These are phyloP conservation scores for Apamea monoglypha DNA, from an alignment of 2,888 invertebrate genomes.

Conservation along the genomic window DNA sequence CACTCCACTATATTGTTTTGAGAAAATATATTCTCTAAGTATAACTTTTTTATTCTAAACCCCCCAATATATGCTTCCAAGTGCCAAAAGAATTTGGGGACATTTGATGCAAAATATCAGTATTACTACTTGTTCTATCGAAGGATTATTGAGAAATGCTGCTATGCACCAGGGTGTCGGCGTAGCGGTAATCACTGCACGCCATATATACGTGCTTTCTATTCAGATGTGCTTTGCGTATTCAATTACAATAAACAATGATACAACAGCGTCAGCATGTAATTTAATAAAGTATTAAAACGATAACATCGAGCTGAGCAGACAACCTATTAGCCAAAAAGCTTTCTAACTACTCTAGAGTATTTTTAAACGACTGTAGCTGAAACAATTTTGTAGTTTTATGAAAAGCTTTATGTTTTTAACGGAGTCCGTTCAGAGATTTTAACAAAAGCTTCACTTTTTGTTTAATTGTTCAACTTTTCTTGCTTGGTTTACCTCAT, in stretches of 20 bases:
- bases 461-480: conserved; percentile 13
- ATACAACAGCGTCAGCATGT: conserved; percentile 29
- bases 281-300: conserved; percentile 22
- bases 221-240: conserved; percentile 69
- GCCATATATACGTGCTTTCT: conserved; percentile 71
- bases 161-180: conserved; percentile 50
- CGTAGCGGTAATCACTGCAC: conserved; percentile 71
- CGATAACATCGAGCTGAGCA: conserved; percentile 17
- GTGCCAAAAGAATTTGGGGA: background rate
- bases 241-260: conserved; percentile 65
- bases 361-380: conserved; percentile 16
- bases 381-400: conserved; percentile 23
- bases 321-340: conserved; percentile 45
- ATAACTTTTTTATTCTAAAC: background rate
- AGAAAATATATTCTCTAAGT: background rate
- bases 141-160: conserved; percentile 66
- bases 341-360: conserved; percentile 8
- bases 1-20: conserved; percentile 24
- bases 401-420: conserved; percentile 21
- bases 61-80: background rate
- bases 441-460: conserved; percentile 13
- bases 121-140: conserved; percentile 56
- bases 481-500: background rate
- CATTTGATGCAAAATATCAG: background rate
- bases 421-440: conserved; percentile 3